These are phyloP conservation scores for Drosophila bocki DNA, from an alignment of 1,140 invertebrate species.

Conservation along the genomic window DNA sequence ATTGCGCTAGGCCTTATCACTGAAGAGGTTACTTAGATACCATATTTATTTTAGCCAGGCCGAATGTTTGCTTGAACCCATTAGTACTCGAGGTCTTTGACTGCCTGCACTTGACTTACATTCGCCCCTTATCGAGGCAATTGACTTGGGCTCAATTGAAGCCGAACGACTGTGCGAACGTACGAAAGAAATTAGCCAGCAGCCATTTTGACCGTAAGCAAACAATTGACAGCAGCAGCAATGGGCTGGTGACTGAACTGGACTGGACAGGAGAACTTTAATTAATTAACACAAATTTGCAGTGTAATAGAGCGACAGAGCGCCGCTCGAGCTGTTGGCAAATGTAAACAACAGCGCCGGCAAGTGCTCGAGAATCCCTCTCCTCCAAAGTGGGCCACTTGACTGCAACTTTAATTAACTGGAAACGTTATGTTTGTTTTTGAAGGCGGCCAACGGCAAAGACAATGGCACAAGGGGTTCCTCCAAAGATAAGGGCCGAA, in stretches of 20 bases:
- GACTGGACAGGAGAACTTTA: slow-evolving; percentile 47
- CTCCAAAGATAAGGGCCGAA: slow-evolving; percentile 10
- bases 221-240: slow-evolving; percentile 31
- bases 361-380: slow-evolving; percentile 31
- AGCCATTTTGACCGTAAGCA: slow-evolving; percentile 31
- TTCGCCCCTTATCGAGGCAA: slow-evolving; percentile 26
- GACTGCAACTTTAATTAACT: slow-evolving; percentile 82
- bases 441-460: slow-evolving; percentile 56
- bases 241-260: slow-evolving; percentile 2
- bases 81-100: slow-evolving; percentile 23
- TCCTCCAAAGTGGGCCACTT: slow-evolving; percentile 62
- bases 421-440: slow-evolving; percentile 80
- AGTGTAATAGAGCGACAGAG: slow-evolving; percentile 63
- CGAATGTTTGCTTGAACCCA: slow-evolving; percentile 13
- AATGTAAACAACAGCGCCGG: slow-evolving; percentile 37
- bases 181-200: slow-evolving; percentile 27
- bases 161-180: slow-evolving; percentile 1
- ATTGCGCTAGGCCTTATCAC: slow-evolving; percentile 25
- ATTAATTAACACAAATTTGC: slow-evolving; percentile 81
- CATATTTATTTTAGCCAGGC: slow-evolving; percentile 8
- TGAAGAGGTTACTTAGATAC: slow-evolving; percentile 7
- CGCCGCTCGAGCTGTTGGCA: slow-evolving; percentile 27
- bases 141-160: slow-evolving; percentile 24
- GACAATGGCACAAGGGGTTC: slow-evolving; percentile 42
- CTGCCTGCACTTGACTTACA: slow-evolving; percentile 41